Evolutionary conservation across 2,113 vertebrate genomes (phyloP).

Genomic region (Clarias magur): DNA sequence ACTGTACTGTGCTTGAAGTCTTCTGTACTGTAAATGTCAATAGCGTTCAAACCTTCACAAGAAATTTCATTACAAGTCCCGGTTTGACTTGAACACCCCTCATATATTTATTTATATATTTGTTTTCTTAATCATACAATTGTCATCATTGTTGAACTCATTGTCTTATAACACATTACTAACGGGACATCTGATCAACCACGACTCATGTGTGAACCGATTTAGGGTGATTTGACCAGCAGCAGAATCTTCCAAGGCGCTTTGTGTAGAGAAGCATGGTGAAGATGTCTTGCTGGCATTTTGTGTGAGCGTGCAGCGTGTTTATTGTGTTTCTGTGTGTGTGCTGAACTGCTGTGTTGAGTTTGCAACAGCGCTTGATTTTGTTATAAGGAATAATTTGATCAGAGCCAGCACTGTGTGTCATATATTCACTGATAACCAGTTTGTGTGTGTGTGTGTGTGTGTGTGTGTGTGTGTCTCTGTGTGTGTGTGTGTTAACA

Average conservation of each 20-base stretch:
- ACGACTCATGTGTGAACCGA: not conserved
- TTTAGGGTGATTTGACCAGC: not conserved
- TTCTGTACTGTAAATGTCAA: too few relatives aligned
- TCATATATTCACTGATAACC: slow-evolving; percentile 1
- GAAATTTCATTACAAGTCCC: too few relatives aligned
- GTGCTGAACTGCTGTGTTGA: not conserved
- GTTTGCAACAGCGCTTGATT: slow-evolving; percentile 15
- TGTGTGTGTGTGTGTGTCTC: not conserved
- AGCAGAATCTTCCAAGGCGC: too few relatives aligned
- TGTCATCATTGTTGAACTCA: not conserved
- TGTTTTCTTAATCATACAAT: too few relatives aligned
- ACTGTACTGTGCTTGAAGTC: too few relatives aligned
- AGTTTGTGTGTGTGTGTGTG: not conserved
- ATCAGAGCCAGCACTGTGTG: slow-evolving; percentile 2
- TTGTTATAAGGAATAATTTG: slow-evolving; percentile 13
- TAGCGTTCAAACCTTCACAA: too few relatives aligned
- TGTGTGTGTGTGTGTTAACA: not conserved
- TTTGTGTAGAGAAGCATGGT: not conserved
- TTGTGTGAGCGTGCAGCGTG: not conserved
- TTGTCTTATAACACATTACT: not conserved
- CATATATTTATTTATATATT: too few relatives aligned
- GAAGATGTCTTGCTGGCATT: not conserved
- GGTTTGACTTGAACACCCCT: too few relatives aligned
- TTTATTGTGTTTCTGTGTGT: not conserved
- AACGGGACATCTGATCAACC: not conserved